Conservation (phyloP, 2,888 invertebrate species). For the Chrysodeixis includens region DNA sequence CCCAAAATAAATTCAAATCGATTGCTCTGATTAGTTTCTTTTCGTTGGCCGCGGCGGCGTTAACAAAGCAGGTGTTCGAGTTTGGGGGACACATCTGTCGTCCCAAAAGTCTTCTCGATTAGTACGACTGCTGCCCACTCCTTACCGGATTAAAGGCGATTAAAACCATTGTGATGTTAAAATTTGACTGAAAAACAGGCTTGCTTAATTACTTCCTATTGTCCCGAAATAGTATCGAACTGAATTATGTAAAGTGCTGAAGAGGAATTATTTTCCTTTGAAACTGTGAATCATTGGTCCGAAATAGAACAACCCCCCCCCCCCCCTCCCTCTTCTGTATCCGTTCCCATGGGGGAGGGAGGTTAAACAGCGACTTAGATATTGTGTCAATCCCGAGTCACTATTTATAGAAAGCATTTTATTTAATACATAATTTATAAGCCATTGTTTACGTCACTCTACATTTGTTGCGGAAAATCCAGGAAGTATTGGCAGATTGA, state of each 20-base stretch:
- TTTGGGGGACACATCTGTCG: too few relatives aligned
- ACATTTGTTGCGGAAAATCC: neutral
- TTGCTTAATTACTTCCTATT: conserved; percentile 4
- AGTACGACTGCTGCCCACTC: too few relatives aligned
- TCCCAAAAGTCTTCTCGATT: too few relatives aligned
- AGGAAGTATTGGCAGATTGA: neutral
- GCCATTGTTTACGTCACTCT: neutral
- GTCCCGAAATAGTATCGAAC: conserved; percentile 2
- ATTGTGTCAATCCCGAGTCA: conserved; percentile 4
- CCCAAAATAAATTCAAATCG: too few relatives aligned
- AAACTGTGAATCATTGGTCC: neutral
- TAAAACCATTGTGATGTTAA: neutral
- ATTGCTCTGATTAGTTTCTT: neutral
- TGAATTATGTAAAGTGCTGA: conserved; percentile 5
- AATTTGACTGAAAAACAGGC: neutral
- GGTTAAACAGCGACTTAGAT: conserved; percentile 1
- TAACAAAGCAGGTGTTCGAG: neutral
- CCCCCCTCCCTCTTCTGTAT: neutral
- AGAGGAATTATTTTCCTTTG: conserved; percentile 2
- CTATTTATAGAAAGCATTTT: conserved; percentile 2
- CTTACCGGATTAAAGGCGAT: neutral
- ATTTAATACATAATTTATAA: conserved; percentile 4
- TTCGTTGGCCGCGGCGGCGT: neutral
- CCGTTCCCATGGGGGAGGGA: neutral
- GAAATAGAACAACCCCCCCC: neutral